Evolutionary conservation across 2,888 invertebrate species (phyloP), one percentile per base, ranked within the genome.

Genomic region (Agrenia bidenticulata): DNA sequence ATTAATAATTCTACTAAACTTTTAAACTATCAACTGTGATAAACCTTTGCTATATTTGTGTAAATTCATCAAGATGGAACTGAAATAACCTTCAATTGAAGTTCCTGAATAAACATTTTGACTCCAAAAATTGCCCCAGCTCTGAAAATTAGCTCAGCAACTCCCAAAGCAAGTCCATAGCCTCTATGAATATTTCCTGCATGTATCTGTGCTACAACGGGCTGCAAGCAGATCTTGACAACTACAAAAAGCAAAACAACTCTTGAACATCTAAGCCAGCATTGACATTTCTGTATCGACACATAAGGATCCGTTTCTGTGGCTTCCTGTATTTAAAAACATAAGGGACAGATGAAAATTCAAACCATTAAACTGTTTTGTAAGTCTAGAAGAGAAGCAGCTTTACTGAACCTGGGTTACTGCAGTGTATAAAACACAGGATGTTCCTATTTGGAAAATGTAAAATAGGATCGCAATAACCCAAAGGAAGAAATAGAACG

Each of bases 231-330:
- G 13, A 73, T 57, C 54, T 73, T 73, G 9, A 65, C 7, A 23
- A 70, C 70, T 23, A 73, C 62, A 2, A 68, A 17, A n/a, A 60
- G 58, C 17, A 73, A 53, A 19, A 68, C 63, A 1, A 70, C 53
- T 27, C 68, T 55, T n/a, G 70, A 64, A n/a, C 70, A 58, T 26
- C 72, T 50, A 2, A 73, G 23, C 72, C 72, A 73, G 39, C 72
- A 73, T 17, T 59, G 59, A 42, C 72, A 73, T 53, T 73, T 73
- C 42, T 73, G 72, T n/a, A 73, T 61, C 9, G 68, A 66, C 15
- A 70, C 64, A 23, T 73, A 68, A 15, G 72, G 72, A 56, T 73
- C 72, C 2, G 72, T 68, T 39, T 73, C 72, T 4, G 63, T 64
- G 4, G 72, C 72, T 50, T 72, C 72, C 67, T 72, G 26, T 15